Conservation (phyloP, 37 sponge, comb jelly and placozoan genomes). For the Agelas oroides region DNA sequence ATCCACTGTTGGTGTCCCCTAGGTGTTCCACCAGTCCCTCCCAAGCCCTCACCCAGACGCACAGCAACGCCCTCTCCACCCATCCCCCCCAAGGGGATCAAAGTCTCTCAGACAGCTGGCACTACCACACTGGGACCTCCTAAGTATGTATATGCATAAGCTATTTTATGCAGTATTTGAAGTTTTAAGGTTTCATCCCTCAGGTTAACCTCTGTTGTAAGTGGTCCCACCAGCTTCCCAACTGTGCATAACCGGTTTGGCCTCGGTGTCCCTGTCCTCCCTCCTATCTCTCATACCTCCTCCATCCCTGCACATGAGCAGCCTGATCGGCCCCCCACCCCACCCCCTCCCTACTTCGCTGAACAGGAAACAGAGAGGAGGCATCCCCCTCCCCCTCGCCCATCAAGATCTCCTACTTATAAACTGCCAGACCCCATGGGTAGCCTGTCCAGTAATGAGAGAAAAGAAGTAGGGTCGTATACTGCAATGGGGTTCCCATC, state of each 20-base stretch:
- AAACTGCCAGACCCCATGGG: constrained; percentile 47
- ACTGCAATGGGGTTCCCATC: constrained; percentile 76
- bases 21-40: no score
- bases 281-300: constrained; percentile 18
- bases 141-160: not conserved
- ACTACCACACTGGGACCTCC: not conserved
- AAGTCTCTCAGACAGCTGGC: not conserved
- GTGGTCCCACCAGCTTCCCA: no score
- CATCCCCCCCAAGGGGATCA: not conserved
- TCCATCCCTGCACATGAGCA: not conserved
- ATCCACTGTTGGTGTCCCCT: no score
- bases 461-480: constrained; percentile 28
- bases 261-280: constrained; percentile 62
- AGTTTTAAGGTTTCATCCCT: no score
- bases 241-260: constrained; percentile 2
- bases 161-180: no score
- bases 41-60: no score
- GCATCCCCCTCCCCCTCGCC: not conserved
- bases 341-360: constrained; percentile 23
- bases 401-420: constrained; percentile 15
- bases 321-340: constrained; percentile 15
- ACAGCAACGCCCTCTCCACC: not conserved
- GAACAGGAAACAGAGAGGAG: not conserved
- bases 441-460: constrained; percentile 38
- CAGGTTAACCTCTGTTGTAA: no score